These are phyloP conservation scores for Hybos culiciformis DNA, from an alignment of 2,888 invertebrate genomes.

Conservation along the genomic window DNA sequence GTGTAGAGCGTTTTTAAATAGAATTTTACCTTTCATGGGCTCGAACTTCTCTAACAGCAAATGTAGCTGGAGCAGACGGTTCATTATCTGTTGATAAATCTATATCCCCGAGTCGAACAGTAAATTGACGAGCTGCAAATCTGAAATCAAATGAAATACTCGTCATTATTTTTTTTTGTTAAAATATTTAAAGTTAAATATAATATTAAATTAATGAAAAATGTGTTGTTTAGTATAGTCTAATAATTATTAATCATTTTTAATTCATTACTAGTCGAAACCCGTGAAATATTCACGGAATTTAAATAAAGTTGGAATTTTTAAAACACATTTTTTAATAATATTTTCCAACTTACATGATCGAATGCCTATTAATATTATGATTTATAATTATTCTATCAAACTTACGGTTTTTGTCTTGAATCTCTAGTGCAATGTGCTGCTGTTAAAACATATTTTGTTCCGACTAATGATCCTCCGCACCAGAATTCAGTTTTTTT, in stretches of 20 bases:
- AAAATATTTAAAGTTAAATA: neutral
- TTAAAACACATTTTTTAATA: too few relatives aligned
- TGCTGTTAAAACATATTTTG: constrained; percentile 66
- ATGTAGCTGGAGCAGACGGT: constrained; percentile 68
- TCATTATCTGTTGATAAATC: constrained; percentile 74
- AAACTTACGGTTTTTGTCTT: constrained; percentile 69
- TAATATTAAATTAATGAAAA: neutral
- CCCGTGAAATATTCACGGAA: too few relatives aligned
- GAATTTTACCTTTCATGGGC: constrained; percentile 53
- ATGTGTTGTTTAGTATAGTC: neutral
- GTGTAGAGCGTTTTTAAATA: neutral
- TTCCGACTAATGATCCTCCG: constrained; percentile 74
- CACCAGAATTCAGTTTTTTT: constrained; percentile 86
- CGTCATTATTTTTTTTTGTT: neutral
- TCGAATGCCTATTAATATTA: too few relatives aligned
- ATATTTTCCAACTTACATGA: too few relatives aligned
- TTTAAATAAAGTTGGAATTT: too few relatives aligned
- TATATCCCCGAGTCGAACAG: constrained; percentile 77
- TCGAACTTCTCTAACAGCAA: constrained; percentile 60
- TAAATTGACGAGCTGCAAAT: constrained; percentile 77
- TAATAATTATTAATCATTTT: neutral
- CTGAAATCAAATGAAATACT: constrained; percentile 38
- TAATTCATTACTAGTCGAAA: too few relatives aligned
- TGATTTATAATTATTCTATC: too few relatives aligned
- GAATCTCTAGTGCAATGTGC: constrained; percentile 89